Base-by-base conservation (phyloP, 2,113 vertebrate genomes). In the Mesembrinibis cayennensis region DNA sequence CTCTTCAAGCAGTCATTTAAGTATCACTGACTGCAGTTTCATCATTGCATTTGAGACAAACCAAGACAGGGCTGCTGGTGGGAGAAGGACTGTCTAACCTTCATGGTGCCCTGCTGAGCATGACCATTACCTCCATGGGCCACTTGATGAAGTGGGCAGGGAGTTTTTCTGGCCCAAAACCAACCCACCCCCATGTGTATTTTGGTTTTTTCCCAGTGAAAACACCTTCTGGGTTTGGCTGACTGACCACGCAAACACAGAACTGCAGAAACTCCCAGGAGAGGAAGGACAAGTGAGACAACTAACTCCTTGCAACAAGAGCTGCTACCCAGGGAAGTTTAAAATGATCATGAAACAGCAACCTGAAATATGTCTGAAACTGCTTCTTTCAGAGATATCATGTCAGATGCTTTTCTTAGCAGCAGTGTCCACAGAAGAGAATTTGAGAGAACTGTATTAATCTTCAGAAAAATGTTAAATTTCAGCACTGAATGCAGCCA, bases 61-160 rank as follows among this genome's bases (percentile, higher is more conserved):
- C 5, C 27, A 44, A 53, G 40, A 85, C 16, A 58, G 20, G 25
- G 17, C 11, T 73, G 26, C 15, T 67, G 49, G 29, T 29, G n/a
- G 29, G 32, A 87, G 5, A 8, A 4, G 26, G 8, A 16, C 25
- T 45, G 30, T 27, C 8, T 52, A 81, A 81, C 14, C 26, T 49
- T 83, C 36, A 62, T 16, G 13, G 10, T 61, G 13, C 16, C 27
- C 15, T 45, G 38, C 27, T 79, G 19, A 71, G 7, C 32, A 59
- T 3, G 11, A 25, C 19, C 40, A 69, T 21, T 0, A 0, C 7
- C 13, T 30, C 25, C 1, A 0, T 29, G 20, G 18, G 9, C 8
- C 8, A 25, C 26, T 18, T 26, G 32, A 18, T 61, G 15, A 56
- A 17, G 13, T 2, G 4, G 21, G 11, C 36, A 77, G 15, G 40